Conservation (phyloP, 2,888 invertebrate species). For the Calameuta idolon region DNA sequence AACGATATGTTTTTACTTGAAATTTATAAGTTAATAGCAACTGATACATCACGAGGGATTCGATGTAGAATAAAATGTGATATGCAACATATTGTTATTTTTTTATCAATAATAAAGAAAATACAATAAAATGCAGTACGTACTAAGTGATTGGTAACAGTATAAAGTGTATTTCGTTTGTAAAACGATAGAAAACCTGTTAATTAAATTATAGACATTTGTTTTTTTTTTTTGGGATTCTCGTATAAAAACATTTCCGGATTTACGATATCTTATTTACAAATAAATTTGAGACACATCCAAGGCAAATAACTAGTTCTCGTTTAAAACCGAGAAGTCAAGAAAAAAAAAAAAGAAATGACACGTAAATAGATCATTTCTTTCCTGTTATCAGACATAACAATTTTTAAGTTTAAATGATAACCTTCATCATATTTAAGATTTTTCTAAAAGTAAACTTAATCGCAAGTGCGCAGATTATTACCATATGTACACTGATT, state of each 20-base stretch:
- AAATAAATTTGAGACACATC: slow-evolving; percentile 18
- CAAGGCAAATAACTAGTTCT: background rate
- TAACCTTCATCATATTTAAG: background rate
- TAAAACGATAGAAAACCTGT: slow-evolving; percentile 18
- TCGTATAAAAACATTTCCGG: background rate
- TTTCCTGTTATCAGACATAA: background rate
- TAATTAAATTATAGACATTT: background rate
- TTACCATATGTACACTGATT: slow-evolving; percentile 21
- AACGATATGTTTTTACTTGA: background rate
- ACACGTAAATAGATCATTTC: background rate
- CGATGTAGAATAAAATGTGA: background rate
- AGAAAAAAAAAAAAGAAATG: background rate
- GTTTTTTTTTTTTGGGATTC: background rate
- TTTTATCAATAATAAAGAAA: slow-evolving; percentile 36
- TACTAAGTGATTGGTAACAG: slow-evolving; percentile 33
- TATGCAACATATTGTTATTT: slow-evolving; percentile 12
- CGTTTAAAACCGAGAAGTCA: background rate
- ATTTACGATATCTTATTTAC: slow-evolving; percentile 25
- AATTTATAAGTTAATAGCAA: background rate
- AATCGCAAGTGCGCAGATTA: background rate
- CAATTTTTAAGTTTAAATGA: background rate
- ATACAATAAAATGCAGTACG: slow-evolving; percentile 38
- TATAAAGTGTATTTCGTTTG: slow-evolving; percentile 35
- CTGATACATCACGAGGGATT: background rate
- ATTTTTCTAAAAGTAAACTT: background rate